Base-by-base conservation (phyloP, 2,113 vertebrate species). In the Thunnus thynnus region DNA sequence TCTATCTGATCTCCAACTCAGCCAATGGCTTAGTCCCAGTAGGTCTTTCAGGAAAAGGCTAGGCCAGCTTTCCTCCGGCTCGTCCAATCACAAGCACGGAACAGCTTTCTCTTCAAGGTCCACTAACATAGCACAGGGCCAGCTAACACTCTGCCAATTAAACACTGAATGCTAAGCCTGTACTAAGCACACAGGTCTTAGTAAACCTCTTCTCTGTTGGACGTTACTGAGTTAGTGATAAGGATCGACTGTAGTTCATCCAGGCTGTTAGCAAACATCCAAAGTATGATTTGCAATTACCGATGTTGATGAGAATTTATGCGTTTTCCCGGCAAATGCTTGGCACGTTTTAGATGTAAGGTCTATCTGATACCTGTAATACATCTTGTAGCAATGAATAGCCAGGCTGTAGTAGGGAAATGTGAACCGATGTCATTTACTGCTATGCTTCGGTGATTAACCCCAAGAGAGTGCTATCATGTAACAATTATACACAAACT, bases 101-200 rank as follows among this genome's bases (percentile, higher is more conserved):
- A 62, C 70, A 51, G 72, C 66, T 66, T 54, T 80, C 52, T 62
- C 83, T 93, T 91, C 76, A 92, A 90, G 92, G 88, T 91, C 83
- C 85, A 85, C 86, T 86, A 80, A 73, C 76, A 78, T 30, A 87
- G 88, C 72, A 90, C 80, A 81, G 80, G 78, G 85, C 89, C 88
- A 86, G 63, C 86, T 80, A 89, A 90, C 67, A 69, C 27, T 3
- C 64, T 75, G 71, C 85, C 85, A 87, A 88, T 91, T 86, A 83
- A 84, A 87, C 64, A 52, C 58, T 87, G 66, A 90, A 90, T 84
- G 78, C 82, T 87, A 65, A 80, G 78, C 72, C 63, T 86, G 80
- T 76, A 3, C 46, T 57, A 22, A 56, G 44, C 57, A 47, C 47
- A 41, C 58, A 36, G 76, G 62, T 36, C 32, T 72, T 25, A 46